Evolutionary conservation across 2,797 vertebrate species (phyloP).

Genomic region (Myoxocephalus aenaeus): DNA sequence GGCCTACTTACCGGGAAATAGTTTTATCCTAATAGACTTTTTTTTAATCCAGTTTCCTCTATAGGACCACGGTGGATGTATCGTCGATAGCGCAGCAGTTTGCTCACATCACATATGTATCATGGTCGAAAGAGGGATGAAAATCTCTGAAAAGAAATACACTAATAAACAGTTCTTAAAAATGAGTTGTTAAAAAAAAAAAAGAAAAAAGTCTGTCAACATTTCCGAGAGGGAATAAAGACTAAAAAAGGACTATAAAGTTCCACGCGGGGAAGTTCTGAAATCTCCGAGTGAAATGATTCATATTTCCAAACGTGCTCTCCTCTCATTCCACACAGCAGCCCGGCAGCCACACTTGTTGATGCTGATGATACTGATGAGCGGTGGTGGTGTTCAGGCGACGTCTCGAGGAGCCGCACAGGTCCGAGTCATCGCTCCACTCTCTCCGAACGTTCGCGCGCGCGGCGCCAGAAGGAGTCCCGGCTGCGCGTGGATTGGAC

Average conservation of each 20-base stretch:
- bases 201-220: conserved; percentile 13
- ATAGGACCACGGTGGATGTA: background rate
- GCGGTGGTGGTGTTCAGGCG: background rate
- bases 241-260: conserved; percentile 10
- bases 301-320: background rate
- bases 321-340: background rate
- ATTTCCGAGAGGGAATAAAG: background rate
- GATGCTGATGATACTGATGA: background rate
- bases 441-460: conserved; percentile 24
- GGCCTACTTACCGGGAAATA: conserved; percentile 24
- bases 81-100: background rate
- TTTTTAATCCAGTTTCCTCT: background rate
- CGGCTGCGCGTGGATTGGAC: conserved; percentile 44
- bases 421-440: conserved; percentile 23
- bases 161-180: background rate
- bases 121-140: background rate
- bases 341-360: conserved; percentile 52
- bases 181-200: background rate
- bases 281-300: background rate
- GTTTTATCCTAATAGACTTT: background rate
- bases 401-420: conserved; percentile 12
- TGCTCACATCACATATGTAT: background rate
- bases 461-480: conserved; percentile 46
- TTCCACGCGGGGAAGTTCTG: conserved; percentile 38
- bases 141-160: background rate